Base-by-base conservation (phyloP, 1,140 invertebrate genomes). In the Diuraphis noxia region DNA sequence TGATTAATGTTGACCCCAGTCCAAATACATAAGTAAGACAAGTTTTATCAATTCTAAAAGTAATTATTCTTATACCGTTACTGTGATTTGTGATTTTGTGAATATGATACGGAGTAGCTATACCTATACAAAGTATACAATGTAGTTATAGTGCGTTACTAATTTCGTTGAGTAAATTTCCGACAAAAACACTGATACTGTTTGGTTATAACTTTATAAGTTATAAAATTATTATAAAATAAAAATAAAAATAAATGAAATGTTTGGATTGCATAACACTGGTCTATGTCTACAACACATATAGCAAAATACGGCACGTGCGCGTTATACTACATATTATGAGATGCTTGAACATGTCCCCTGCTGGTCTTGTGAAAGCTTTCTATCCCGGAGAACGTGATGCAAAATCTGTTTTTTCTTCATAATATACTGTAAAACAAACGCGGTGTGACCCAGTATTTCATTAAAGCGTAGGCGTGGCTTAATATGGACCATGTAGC, bases 281-380 rank as follows among this genome's bases (percentile, higher is more conserved):
- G 79, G 38, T 10, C 19, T 81, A 38, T 40, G 21, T 72, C 34
- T n/a, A 17, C 56, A 46, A 46, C 43, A 46, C 4, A 25, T 40
- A 81, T 38, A 81, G 23, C 36, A 40, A 36, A 38, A 6, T 81
- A 81, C 36, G 9, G 77, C 21, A 81, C 79, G 36, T 30, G 40
- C 36, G 38, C 8, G 25, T 40, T 72, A 72, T 72, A 72, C 19
- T n/a, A n/a, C 40, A n/a, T 52, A 52, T 38, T 30, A 34, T 36
- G 85, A 86, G 34, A 63, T 52, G 52, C 63, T 4, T 19, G 19
- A 88, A n/a, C 46, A 46, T 49, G 52, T 88, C 49, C 36, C 86
- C 86, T 19, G 86, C 86, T 88, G 86, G 0, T 88, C 36, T 63
- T 25, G 38, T 88, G 52, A 88, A 88, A 88, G 86, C 86, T 88